Conservation (phyloP, 2,797 vertebrate species). For the Arnoldichthys spilopterus region DNA sequence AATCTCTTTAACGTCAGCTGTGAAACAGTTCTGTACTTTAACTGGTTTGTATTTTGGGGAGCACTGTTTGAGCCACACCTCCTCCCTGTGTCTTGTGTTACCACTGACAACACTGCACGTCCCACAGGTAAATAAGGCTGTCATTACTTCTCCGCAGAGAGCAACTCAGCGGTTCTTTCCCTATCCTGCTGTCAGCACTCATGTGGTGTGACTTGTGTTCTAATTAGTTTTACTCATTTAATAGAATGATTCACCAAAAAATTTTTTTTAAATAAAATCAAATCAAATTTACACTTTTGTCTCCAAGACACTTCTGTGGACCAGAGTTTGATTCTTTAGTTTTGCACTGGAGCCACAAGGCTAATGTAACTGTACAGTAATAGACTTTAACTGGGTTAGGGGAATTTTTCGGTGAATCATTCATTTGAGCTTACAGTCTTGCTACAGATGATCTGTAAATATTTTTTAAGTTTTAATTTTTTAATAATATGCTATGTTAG, state of each 20-base stretch:
- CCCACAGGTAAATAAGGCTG: conserved; percentile 14
- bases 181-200: neutral
- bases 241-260: too few species aligned
- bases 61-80: conserved; percentile 9
- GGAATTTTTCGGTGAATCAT: too few species aligned
- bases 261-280: too few species aligned
- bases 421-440: too few species aligned
- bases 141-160: neutral
- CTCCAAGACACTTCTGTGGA: too few species aligned
- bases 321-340: neutral
- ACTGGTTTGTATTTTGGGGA: neutral
- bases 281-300: neutral
- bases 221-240: neutral
- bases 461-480: too few species aligned
- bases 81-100: conserved; percentile 30
- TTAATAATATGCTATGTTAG: too few species aligned
- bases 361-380: too few species aligned
- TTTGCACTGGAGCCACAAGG: neutral
- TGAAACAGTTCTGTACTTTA: neutral
- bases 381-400: too few species aligned
- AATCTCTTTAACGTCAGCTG: neutral
- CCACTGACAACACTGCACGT: conserved; percentile 3
- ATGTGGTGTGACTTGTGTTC: neutral
- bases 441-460: too few species aligned
- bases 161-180: conserved; percentile 6